A percentile compares a stretch with the other conserved stretches of the same genome.
Conservation (phyloP, 2,888 invertebrate species). For the Polymixis flavicincta region DNA sequence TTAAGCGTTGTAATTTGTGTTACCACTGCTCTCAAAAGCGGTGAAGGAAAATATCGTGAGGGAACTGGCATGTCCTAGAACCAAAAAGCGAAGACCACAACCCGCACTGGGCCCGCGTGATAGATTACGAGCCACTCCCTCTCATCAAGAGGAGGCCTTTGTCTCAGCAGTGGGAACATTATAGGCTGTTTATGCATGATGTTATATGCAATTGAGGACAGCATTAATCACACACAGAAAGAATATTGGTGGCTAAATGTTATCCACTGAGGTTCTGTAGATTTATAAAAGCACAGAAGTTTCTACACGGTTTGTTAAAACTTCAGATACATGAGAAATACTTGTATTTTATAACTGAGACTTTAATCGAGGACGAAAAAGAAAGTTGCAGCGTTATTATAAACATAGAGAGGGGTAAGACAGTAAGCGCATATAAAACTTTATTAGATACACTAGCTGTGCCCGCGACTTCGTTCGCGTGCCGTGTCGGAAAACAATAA, state of each 20-base stretch:
- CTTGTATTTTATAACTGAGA: neutral
- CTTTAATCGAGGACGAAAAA: conserved; percentile 46
- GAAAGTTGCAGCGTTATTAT: conserved; percentile 29
- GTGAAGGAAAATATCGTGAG: too few relatives aligned
- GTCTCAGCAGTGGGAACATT: too few relatives aligned
- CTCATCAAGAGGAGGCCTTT: too few relatives aligned
- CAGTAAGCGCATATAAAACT: conserved; percentile 1
- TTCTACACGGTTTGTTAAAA: neutral
- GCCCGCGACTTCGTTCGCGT: too few relatives aligned
- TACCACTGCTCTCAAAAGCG: too few relatives aligned
- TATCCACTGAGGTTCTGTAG: neutral
- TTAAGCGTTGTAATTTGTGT: too few relatives aligned
- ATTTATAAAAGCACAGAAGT: neutral
- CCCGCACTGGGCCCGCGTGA: too few relatives aligned
- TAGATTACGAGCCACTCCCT: too few relatives aligned
- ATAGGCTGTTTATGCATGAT: too few relatives aligned
- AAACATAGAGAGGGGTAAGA: conserved; percentile 24
- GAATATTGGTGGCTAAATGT: neutral
- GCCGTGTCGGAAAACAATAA: too few relatives aligned
- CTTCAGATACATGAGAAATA: neutral
- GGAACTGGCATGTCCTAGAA: too few relatives aligned
- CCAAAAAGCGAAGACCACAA: too few relatives aligned
- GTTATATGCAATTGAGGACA: neutral
- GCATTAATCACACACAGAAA: neutral
- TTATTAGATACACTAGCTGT: neutral